These are phyloP conservation scores for Sebastes oblongus DNA, from an alignment of 2,797 vertebrate species.

Conservation along the genomic window DNA sequence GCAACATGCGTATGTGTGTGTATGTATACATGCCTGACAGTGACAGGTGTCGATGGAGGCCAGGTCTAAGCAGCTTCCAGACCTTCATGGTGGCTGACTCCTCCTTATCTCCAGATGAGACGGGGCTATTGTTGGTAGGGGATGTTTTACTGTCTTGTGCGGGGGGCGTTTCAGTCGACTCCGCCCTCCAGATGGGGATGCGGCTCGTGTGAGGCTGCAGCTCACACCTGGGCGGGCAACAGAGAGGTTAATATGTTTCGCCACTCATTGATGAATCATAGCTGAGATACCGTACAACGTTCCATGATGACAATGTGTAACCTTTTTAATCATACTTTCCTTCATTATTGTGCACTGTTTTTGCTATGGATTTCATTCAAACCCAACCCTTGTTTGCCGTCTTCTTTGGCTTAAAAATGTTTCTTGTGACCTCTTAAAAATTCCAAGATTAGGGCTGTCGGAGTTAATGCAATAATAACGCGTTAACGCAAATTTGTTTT, in stretches of 20 bases:
- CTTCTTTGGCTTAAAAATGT: background rate
- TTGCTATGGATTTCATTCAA: background rate
- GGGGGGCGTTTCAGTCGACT: slow-evolving; percentile 31
- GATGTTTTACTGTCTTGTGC: slow-evolving; percentile 3
- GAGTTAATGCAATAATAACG: no score
- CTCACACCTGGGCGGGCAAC: slow-evolving; percentile 70
- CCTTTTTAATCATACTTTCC: background rate
- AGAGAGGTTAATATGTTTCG: background rate
- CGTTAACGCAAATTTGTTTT: no score
- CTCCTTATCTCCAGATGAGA: slow-evolving; percentile 21
- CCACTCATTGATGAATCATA: background rate
- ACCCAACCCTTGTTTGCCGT: background rate
- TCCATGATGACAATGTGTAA: background rate
- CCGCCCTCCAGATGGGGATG: slow-evolving; percentile 76
- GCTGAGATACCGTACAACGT: background rate
- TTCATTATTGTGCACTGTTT: background rate
- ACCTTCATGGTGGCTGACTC: slow-evolving; percentile 60
- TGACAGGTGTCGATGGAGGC: slow-evolving; percentile 56
- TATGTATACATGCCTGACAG: slow-evolving; percentile 64
- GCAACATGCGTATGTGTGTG: background rate
- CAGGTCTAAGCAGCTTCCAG: slow-evolving; percentile 70
- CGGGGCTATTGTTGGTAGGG: slow-evolving; percentile 1
- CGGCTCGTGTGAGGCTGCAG: slow-evolving; percentile 74
- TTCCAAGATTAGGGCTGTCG: no score
- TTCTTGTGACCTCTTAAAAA: background rate